phyloP scores from a whole-genome alignment of 2,797 vertebrate species.

The Erethizon dorsatum region DNA sequence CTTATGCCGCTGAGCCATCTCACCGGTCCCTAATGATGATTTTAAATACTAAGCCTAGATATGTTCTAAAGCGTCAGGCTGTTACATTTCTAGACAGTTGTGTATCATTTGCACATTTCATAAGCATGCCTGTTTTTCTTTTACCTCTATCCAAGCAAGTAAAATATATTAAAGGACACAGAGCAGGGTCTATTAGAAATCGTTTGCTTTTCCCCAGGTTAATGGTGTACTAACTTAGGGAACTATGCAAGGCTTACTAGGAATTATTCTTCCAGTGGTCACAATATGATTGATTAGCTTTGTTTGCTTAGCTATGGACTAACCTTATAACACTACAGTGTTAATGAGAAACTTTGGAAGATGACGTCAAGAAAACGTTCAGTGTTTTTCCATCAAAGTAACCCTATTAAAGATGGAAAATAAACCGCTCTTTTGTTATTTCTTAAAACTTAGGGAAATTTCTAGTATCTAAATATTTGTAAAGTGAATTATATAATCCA shows the following conservation, averaged over 20 bases:
- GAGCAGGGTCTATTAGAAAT: not conserved
- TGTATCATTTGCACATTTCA: constrained; percentile 30
- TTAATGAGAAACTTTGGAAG: constrained; percentile 65
- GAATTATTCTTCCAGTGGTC: not conserved
- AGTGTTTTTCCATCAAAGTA: constrained; percentile 37
- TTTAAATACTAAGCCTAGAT: constrained; percentile 6
- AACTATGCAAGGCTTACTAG: not conserved
- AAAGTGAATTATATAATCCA: constrained; percentile 40
- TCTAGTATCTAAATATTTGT: constrained; percentile 41
- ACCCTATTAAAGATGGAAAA: constrained; percentile 32
- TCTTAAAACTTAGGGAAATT: constrained; percentile 41
- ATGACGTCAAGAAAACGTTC: constrained; percentile 51
- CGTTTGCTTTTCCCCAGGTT: not conserved
- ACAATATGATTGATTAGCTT: not conserved
- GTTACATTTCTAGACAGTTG: constrained; percentile 5
- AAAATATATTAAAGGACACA: not conserved
- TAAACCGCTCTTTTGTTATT: not conserved
- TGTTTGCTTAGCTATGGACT: constrained; percentile 53
- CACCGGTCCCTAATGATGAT: not conserved
- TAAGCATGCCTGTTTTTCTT: constrained; percentile 6
- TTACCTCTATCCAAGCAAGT: not conserved
- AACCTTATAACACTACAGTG: not conserved
- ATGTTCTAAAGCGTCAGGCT: not conserved
- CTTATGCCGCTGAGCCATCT: no score
- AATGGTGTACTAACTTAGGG: constrained; percentile 39